Evolutionary conservation across 1,140 invertebrate species (phyloP), one percentile per base, ranked within the genome.

Genomic region (Caerostris extrusa): DNA sequence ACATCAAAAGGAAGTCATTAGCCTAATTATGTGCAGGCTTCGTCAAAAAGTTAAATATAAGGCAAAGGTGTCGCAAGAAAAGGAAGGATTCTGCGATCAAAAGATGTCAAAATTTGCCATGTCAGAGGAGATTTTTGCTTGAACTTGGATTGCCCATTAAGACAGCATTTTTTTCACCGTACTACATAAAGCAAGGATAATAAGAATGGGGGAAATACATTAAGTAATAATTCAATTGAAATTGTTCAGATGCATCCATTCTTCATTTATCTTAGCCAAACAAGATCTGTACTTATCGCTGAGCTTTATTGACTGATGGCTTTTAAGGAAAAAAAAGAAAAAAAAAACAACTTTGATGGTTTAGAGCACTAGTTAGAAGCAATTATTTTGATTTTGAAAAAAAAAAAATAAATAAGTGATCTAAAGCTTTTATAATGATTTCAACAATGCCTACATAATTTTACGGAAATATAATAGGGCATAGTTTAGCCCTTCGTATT

Each of bases 1-100:
- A 77, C 71, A 77, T 77, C 57, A 60, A 85, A 67, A 85, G 57
- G 17, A 85, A 85, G 56, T 85, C 82, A 85, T 85, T 85, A 85
- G 57, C 83, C 83, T 60, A 85, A 85, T 85, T 56, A 85, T 85
- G 83, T 53, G 71, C 10, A 77, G 71, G 53, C 34, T 7, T 12
- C 71, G 50, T 53, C 19, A 77, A 77, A n/a, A 71, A 77, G 34
- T 50, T 77, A 34, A 77, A 77, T 77, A 53, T 77, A 77, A 77
- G 71, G 71, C 71, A 77, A 53, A 77, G 71, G 71, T 77, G 71
- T 77, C 71, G 34, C 71, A 77, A 77, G 71, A 53, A 12, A n/a
- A 12, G 71, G 71, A 77, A 77, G 34, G 67, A 34, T 50, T 77
- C 71, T 71, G 7, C 7, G 50, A 77, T 77, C 71, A 77, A 77